Evolutionary conservation across 2,888 invertebrate species (phyloP), one percentile per base, ranked within the genome.

Genomic region (Chymomyza amoena): DNA sequence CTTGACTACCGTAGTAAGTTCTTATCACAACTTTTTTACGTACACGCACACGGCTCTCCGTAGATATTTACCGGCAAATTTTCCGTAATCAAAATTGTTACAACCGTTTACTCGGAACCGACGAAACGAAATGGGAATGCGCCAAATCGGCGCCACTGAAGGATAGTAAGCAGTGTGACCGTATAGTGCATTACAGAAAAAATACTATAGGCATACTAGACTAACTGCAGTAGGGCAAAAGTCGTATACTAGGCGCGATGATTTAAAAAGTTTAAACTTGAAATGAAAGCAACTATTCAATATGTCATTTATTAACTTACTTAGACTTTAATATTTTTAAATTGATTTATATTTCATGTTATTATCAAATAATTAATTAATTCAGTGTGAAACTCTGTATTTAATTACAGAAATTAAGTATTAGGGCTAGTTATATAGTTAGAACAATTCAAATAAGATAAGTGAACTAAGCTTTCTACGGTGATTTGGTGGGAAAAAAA

Each of bases 21-120:
- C 68, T 78, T 78, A 78, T 79, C 78, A 74, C 66, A 54, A 20
- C 16, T 9, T 25, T 25, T 45, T 45, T 18, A 54, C 16, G 54
- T 18, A 54, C 54, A 54, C n/a, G 54, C 54, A 15, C 20, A 54
- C 39, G 39, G 13, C 1, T 13, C 13, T 45, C 39, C 0, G 13
- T 45, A 4, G n/a, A n/a, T 45, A 45, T 45, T 45, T 45, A 45
- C 39, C 39, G 39, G 39, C 39, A 45, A 45, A 13, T 45, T 13
- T 45, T 45, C 39, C 39, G 39, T 45, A 13, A 45, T 45, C 39
- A 45, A 45, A 4, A 45, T 3, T 45, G 13, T 45, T 45, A 13
- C 13, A 45, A 45, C 39, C 39, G 39, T 13, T 45, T 45, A 45
- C 39, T 45, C 13, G 39, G 39, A 45, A 13, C 4, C 13, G 39